Conservation (phyloP, 2,888 invertebrate species). For the Strigamia transsilvanica region DNA sequence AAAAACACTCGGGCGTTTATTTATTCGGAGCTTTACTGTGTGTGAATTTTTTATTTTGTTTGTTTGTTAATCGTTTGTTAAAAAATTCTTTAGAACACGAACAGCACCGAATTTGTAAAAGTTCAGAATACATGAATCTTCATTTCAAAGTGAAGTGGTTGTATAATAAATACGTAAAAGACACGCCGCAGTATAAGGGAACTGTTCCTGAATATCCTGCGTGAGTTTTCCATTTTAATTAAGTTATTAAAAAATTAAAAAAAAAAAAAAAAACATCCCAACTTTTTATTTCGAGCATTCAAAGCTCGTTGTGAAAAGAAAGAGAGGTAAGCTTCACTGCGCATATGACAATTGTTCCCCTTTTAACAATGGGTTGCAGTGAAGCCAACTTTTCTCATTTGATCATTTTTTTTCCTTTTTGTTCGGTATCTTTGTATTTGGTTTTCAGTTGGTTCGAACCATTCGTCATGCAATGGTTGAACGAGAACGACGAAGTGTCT, state of each 20-base stretch:
- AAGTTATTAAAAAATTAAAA: neutral
- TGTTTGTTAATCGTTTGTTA: neutral
- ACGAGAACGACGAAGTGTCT: constrained; percentile 99
- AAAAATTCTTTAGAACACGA: constrained; percentile 84
- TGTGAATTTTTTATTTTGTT: neutral
- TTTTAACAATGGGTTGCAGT: no score
- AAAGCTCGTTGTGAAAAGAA: no score
- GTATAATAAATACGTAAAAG: constrained; percentile 96
- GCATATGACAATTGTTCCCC: no score
- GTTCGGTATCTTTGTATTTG: constrained; percentile 52
- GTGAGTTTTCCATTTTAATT: constrained; percentile 62
- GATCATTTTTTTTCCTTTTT: no score
- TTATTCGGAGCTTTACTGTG: neutral
- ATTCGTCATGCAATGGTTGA: constrained; percentile 99
- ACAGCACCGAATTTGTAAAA: constrained; percentile 92
- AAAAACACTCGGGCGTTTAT: no score
- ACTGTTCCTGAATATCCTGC: constrained; percentile 98
- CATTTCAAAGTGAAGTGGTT: constrained; percentile 99
- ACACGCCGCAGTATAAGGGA: constrained; percentile 95
- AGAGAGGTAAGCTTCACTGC: no score
- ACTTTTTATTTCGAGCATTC: no score
- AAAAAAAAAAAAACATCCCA: no score
- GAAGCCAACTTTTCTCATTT: no score
- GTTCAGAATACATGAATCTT: constrained; percentile 99
- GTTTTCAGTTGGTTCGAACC: constrained; percentile 91